Percentiles rank a stretch among this genome's conserved stretches.
These are phyloP conservation scores for Paratrypauchen microcephalus DNA, from an alignment of 2,797 vertebrate genomes.

Conservation along the genomic window DNA sequence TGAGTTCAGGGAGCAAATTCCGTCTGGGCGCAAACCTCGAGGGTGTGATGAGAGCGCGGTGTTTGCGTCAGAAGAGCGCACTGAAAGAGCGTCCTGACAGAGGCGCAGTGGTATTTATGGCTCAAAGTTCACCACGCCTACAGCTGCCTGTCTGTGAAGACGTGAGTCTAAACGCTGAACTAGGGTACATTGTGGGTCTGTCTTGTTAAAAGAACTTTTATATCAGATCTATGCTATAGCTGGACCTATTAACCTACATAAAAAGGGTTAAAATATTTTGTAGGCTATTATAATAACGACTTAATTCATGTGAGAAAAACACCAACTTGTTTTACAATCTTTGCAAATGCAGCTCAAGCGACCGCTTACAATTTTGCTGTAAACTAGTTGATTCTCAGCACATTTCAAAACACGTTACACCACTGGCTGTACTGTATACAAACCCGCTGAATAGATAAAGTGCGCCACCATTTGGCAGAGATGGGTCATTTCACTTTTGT, in stretches of 20 bases:
- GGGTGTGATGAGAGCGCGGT: constrained; percentile 7
- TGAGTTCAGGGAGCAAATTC: constrained; percentile 24
- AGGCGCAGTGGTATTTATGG: constrained; percentile 47
- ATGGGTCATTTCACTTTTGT: not conserved
- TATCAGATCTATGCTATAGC: not conserved
- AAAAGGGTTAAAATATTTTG: not conserved
- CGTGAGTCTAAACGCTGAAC: not conserved
- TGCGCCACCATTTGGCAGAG: constrained; percentile 10
- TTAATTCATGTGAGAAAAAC: too few relatives aligned
- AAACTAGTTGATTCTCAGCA: not conserved
- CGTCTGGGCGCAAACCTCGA: constrained; percentile 19
- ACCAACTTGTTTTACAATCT: not conserved
- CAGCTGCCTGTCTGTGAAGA: not conserved
- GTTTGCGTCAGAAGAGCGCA: constrained; percentile 25
- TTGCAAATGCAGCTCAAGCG: not conserved
- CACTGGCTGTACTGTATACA: not conserved
- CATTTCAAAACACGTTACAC: not conserved
- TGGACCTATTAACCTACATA: not conserved
- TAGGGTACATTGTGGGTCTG: not conserved
- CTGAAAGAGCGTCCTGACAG: constrained; percentile 32
- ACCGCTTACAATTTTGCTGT: not conserved
- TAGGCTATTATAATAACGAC: not conserved
- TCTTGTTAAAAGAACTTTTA: not conserved
- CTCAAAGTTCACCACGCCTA: constrained; percentile 32
- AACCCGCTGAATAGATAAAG: not conserved